A percentile compares a stretch with the other conserved stretches of the same genome.
Conservation (phyloP, 30 jellyfish, hydroid and myxozoan species). For the Hydractinia symbiolongicarpus region DNA sequence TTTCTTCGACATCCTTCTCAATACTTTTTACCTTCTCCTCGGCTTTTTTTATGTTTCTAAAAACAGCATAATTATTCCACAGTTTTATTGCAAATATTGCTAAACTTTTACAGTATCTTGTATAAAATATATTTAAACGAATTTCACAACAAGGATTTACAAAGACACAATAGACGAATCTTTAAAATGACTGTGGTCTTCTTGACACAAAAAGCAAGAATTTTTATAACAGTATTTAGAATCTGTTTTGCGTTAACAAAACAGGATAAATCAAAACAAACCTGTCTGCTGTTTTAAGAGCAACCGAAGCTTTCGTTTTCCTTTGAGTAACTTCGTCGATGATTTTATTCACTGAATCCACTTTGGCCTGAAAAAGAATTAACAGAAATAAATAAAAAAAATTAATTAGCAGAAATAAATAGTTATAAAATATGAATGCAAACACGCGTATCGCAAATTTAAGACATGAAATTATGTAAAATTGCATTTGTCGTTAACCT, state of each 20-base stretch:
- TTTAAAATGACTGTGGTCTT: background rate
- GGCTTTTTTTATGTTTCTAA: constrained; percentile 61
- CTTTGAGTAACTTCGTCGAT: constrained; percentile 84
- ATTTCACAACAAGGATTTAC: background rate
- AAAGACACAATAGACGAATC: background rate
- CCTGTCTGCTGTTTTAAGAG: constrained; percentile 77
- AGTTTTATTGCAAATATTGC: too few species aligned
- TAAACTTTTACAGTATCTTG: too few species aligned
- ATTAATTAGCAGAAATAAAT: background rate
- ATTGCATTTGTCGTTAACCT: too few species aligned
- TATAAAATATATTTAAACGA: background rate
- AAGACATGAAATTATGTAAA: too few species aligned
- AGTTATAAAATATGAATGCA: background rate
- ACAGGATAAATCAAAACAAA: background rate
- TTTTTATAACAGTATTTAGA: too few species aligned
- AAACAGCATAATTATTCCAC: background rate
- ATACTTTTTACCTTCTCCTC: constrained; percentile 61
- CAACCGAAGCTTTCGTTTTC: constrained; percentile 70
- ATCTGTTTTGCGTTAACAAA: background rate
- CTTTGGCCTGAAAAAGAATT: constrained; percentile 43
- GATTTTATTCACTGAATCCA: constrained; percentile 63
- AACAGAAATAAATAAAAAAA: background rate
- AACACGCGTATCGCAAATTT: too few species aligned
- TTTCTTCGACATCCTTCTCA: constrained; percentile 60
- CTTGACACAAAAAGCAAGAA: too few species aligned